A percentile compares a stretch with the other conserved stretches of the same genome.
Evolutionary conservation across 2,888 invertebrate genomes (phyloP).

Genomic region (Ichneumoninae sp.): DNA sequence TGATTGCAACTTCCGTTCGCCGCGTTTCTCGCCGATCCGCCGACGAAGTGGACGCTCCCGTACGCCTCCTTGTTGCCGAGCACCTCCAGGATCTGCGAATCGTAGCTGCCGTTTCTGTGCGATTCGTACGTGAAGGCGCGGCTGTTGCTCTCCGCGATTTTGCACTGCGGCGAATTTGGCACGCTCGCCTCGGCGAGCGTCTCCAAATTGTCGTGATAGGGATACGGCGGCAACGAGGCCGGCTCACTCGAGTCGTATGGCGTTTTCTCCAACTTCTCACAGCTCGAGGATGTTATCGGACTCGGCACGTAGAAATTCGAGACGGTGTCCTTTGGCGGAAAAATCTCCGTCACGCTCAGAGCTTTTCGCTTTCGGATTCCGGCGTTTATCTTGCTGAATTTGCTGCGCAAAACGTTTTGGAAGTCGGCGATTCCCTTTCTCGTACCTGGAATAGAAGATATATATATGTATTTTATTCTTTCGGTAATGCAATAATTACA

Average conservation of each 20-base stretch:
- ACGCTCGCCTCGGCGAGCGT: conserved; percentile 84
- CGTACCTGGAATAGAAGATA: conserved; percentile 73
- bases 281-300: conserved; percentile 82
- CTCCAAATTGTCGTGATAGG: conserved; percentile 78
- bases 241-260: conserved; percentile 79
- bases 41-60: conserved; percentile 70
- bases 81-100: conserved; percentile 39
- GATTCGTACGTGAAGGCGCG: conserved; percentile 70
- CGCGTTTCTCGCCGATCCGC: background rate
- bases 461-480: no score
- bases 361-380: conserved; percentile 89
- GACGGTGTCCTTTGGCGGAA: conserved; percentile 81
- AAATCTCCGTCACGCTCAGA: conserved; percentile 89
- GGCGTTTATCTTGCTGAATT: conserved; percentile 89
- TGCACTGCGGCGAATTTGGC: conserved; percentile 76
- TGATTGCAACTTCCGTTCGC: conserved; percentile 41
- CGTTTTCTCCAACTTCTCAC: conserved; percentile 74
- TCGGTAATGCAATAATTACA: no score
- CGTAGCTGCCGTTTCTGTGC: conserved; percentile 58
- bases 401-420: conserved; percentile 86
- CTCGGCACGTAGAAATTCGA: conserved; percentile 90
- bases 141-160: conserved; percentile 64
- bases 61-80: conserved; percentile 69
- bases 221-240: conserved; percentile 84
- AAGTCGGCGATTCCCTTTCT: conserved; percentile 88